phyloP scores from a whole-genome alignment of 2,113 vertebrate genomes.

The Megaceryle maxima region DNA sequence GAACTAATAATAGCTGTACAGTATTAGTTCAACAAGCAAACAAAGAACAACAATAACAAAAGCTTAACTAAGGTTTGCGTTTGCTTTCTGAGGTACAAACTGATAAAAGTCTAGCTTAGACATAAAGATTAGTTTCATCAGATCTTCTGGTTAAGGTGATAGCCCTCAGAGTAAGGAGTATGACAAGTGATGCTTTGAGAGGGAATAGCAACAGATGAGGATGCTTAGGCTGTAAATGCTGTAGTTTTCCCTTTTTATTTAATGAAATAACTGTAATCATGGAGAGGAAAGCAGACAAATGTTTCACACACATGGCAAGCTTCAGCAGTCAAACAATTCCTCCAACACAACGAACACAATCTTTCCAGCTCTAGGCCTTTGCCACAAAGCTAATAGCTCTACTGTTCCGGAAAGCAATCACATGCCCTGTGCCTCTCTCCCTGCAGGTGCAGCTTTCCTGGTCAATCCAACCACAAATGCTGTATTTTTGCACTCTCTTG shows the following conservation, averaged over 20 bases:
- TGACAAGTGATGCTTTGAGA: background rate
- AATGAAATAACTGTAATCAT: conserved; percentile 16
- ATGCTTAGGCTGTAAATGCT: background rate
- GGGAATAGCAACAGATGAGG: background rate
- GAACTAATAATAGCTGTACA: background rate
- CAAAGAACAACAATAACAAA: background rate
- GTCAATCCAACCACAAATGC: background rate
- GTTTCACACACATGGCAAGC: conserved; percentile 6
- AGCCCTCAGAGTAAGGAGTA: background rate
- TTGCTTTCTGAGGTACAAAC: background rate
- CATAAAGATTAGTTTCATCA: background rate
- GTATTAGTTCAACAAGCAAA: background rate
- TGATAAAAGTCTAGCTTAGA: background rate
- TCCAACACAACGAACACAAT: background rate
- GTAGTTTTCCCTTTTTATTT: background rate
- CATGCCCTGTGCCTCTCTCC: background rate
- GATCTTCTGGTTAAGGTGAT: background rate
- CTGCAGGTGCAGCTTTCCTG: conserved; percentile 25
- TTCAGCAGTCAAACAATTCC: conserved; percentile 20
- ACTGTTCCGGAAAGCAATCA: conserved; percentile 21
- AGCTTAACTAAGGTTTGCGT: background rate
- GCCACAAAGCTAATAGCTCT: conserved; percentile 36
- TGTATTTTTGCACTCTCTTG: background rate
- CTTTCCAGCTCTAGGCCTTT: conserved; percentile 48
- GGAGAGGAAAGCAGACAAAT: conserved; percentile 19